These are phyloP conservation scores for Daphoenositta chrysoptera DNA, from an alignment of 2,113 vertebrate species.

Conservation along the genomic window DNA sequence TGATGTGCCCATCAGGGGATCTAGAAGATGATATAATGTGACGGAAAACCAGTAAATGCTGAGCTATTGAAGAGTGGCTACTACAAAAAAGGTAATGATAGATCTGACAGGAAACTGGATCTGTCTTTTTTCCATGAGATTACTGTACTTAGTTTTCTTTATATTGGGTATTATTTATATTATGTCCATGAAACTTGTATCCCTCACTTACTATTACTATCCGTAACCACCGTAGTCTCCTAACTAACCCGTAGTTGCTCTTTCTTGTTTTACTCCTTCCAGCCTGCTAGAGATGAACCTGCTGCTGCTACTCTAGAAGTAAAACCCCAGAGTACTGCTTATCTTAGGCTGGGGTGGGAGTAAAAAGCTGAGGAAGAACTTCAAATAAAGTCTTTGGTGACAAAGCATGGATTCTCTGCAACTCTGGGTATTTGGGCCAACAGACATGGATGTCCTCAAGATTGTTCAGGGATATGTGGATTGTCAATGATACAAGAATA, in stretches of 20 bases:
- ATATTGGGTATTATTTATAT: not conserved
- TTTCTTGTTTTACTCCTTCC: not conserved
- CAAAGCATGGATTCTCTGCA: not conserved
- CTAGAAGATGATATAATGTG: not conserved
- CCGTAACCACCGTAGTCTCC: not conserved
- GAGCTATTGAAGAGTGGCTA: not conserved
- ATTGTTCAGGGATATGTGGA: not conserved
- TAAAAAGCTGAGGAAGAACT: not conserved
- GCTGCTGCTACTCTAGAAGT: not conserved
- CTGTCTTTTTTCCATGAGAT: not conserved
- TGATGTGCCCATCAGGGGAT: not conserved
- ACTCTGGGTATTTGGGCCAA: not conserved
- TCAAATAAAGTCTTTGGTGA: not conserved
- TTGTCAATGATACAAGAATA: not conserved
- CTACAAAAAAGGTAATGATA: not conserved
- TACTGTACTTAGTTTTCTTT: not conserved
- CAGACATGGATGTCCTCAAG: rapidly evolving
- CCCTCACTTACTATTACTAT: not conserved
- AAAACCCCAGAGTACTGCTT: not conserved
- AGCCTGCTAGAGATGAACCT: not conserved
- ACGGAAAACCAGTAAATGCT: not conserved
- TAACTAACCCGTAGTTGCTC: not conserved
- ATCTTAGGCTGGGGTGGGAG: not conserved
- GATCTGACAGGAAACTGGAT: not conserved
- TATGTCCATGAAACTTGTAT: not conserved